phyloP scores from a whole-genome alignment of 1,140 invertebrate genomes.

The Drosophila parabipectinata region DNA sequence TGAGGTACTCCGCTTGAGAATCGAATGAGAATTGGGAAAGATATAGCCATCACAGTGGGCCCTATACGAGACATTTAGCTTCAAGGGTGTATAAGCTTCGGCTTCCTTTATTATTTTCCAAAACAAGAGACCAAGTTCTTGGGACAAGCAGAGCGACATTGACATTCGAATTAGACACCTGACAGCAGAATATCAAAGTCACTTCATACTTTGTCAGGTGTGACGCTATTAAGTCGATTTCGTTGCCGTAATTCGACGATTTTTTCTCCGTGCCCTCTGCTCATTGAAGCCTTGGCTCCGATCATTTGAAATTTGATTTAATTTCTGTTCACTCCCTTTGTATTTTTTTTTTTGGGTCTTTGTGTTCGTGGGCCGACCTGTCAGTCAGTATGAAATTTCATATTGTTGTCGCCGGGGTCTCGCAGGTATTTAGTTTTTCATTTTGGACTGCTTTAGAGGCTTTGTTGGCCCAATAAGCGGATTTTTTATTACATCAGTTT shows the following conservation, averaged over 20 bases:
- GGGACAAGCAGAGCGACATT: slow-evolving; percentile 54
- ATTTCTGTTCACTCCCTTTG: slow-evolving; percentile 36
- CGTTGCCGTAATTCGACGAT: slow-evolving; percentile 22
- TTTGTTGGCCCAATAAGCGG: slow-evolving; percentile 70
- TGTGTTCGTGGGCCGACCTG: slow-evolving; percentile 58
- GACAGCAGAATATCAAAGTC: slow-evolving; percentile 56
- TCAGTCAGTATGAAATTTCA: slow-evolving; percentile 70
- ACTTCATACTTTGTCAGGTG: slow-evolving; percentile 28
- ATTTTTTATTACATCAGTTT: slow-evolving; percentile 80
- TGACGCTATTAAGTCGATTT: slow-evolving; percentile 4
- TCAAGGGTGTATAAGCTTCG: no score
- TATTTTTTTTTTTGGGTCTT: not conserved
- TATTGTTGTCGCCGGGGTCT: slow-evolving; percentile 50
- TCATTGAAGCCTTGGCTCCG: slow-evolving; percentile 60
- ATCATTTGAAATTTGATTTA: slow-evolving; percentile 77
- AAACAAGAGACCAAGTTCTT: slow-evolving; percentile 48
- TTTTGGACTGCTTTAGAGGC: slow-evolving; percentile 54
- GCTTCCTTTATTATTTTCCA: not conserved
- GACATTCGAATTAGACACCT: slow-evolving; percentile 82
- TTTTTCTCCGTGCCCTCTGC: slow-evolving; percentile 10
- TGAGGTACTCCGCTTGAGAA: no score
- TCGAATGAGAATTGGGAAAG: no score
- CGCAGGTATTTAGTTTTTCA: slow-evolving; percentile 68
- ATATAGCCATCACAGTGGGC: no score
- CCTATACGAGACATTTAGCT: no score